Percentiles rank a stretch among this genome's conserved stretches.
Conservation (phyloP, 2,888 invertebrate species). For the Sarcophaga carnaria region DNA sequence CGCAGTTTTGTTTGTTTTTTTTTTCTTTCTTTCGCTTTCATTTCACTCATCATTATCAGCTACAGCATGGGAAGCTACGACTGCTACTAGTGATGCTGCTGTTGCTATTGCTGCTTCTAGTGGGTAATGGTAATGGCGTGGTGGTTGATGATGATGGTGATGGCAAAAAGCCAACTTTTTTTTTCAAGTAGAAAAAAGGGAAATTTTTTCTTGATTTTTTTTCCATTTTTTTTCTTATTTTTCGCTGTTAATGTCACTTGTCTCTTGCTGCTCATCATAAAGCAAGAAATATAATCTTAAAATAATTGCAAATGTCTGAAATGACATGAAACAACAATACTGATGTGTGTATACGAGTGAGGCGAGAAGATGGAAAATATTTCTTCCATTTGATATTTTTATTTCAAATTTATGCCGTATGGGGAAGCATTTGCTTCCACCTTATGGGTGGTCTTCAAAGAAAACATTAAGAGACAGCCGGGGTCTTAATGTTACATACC, state of each 20-base stretch:
- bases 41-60: slow-evolving; percentile 20
- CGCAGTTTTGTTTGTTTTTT: slow-evolving; percentile 45
- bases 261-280: slow-evolving; percentile 62
- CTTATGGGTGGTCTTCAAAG: slow-evolving; percentile 63
- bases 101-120: neutral
- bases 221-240: neutral
- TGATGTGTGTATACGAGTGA: neutral
- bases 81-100: neutral
- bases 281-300: slow-evolving; percentile 65
- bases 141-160: neutral
- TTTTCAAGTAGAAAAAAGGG: neutral
- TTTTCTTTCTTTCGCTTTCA: slow-evolving; percentile 11
- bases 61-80: neutral
- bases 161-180: slow-evolving; percentile 61
- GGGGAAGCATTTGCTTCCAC: neutral
- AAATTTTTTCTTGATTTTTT: neutral
- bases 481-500: slow-evolving; percentile 49
- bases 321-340: slow-evolving; percentile 63
- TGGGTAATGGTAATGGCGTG: neutral
- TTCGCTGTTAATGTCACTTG: slow-evolving; percentile 54
- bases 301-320: slow-evolving; percentile 67
- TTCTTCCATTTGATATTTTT: slow-evolving; percentile 39
- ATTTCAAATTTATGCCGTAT: slow-evolving; percentile 19
- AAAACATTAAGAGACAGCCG: slow-evolving; percentile 39
- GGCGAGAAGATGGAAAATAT: slow-evolving; percentile 7